Conservation (phyloP, 1,140 invertebrate species). For the Drosophila dunni region DNA sequence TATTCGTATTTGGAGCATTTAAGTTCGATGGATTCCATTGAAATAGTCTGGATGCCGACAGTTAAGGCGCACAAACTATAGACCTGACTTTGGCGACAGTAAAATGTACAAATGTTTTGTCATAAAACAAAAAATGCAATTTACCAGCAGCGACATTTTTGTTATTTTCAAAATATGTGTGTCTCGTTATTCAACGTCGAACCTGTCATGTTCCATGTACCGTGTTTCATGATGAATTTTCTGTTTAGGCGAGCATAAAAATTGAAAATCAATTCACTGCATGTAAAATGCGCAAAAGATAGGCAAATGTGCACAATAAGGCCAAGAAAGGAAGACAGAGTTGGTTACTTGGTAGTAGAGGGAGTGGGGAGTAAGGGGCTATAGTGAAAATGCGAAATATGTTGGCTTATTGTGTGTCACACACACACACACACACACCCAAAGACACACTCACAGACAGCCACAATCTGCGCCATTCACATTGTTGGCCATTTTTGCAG, state of each 20-base stretch:
- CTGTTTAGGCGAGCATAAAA: conserved; percentile 75
- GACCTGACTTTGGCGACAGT: conserved; percentile 10
- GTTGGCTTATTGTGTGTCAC: conserved; percentile 20
- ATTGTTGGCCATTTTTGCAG: conserved; percentile 11
- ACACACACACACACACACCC: neutral
- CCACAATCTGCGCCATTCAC: conserved; percentile 1
- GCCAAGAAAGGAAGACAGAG: conserved; percentile 31
- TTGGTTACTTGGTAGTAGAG: neutral
- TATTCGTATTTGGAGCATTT: conserved; percentile 32
- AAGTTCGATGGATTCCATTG: neutral
- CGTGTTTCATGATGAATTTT: conserved; percentile 54
- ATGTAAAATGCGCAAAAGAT: conserved; percentile 50
- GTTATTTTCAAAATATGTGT: conserved; percentile 17
- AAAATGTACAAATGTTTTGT: neutral
- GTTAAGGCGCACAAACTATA: conserved; percentile 16
- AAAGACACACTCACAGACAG: neutral
- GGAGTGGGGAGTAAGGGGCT: neutral
- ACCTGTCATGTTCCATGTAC: conserved; percentile 31
- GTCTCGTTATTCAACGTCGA: conserved; percentile 9
- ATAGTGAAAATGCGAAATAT: conserved; percentile 27
- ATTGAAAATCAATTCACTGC: conserved; percentile 71
- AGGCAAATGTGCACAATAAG: conserved; percentile 47
- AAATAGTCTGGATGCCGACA: neutral
- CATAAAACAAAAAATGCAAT: conserved; percentile 29
- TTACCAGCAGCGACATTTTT: conserved; percentile 18